These are phyloP conservation scores for Lacerta agilis DNA, from an alignment of 2,797 vertebrate genomes.

Conservation along the genomic window DNA sequence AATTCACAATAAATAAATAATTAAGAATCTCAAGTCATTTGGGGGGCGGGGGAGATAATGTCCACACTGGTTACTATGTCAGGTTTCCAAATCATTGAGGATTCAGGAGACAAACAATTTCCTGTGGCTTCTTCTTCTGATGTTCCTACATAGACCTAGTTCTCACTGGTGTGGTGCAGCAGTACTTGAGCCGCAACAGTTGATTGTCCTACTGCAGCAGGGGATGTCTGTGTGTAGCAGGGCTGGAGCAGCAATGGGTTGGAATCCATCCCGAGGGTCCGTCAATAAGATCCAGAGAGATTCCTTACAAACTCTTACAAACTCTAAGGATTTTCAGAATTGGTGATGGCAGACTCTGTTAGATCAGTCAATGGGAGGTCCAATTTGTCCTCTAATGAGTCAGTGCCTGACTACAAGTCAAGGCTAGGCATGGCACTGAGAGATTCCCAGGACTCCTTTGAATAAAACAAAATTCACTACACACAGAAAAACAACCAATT, in stretches of 20 bases:
- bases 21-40: background rate
- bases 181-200: no score
- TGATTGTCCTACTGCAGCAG: no score
- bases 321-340: no score
- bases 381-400: no score
- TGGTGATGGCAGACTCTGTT: no score
- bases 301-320: no score
- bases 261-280: no score
- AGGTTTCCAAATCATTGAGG: background rate
- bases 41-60: background rate
- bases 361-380: no score
- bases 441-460: background rate
- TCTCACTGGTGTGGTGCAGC: background rate
- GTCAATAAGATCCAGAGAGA: no score
- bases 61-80: background rate
- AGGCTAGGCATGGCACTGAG: background rate
- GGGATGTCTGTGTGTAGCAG: no score
- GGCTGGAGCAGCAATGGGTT: no score
- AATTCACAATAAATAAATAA: background rate
- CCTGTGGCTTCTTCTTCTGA: background rate
- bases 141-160: background rate
- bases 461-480: background rate
- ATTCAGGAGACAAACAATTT: background rate
- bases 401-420: no score
- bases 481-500: background rate